Evolutionary conservation across 1,140 invertebrate species (phyloP).

Genomic region (Bombus waltoni): DNA sequence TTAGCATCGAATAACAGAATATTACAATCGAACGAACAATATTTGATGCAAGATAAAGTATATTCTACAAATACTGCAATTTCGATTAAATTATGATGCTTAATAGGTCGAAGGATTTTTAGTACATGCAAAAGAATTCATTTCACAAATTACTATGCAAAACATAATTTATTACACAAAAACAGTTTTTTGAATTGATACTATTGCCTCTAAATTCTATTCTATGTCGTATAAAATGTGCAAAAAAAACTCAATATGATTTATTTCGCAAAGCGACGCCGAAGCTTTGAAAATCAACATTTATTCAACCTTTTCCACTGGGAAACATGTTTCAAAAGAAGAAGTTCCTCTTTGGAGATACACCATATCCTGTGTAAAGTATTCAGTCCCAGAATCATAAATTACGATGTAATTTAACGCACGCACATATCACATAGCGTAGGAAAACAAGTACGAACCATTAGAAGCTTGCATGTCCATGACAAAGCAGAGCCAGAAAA

Average conservation of each 20-base stretch:
- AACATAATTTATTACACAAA: background rate
- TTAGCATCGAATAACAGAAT: conserved; percentile 20
- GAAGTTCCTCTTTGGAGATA: conserved; percentile 41
- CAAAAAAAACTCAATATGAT: conserved; percentile 32
- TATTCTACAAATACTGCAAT: background rate
- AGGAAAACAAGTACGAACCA: conserved; percentile 77
- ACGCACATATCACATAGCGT: conserved; percentile 47
- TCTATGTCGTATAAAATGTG: conserved; percentile 22
- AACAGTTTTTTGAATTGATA: background rate
- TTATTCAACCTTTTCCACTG: conserved; percentile 71
- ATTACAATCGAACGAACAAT: background rate
- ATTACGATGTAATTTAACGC: conserved; percentile 49
- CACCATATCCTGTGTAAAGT: conserved; percentile 49
- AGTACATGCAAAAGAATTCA: background rate
- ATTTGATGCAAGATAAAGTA: background rate
- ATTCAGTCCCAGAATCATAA: conserved; percentile 43
- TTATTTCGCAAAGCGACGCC: conserved; percentile 53
- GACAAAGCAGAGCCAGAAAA: conserved; percentile 70
- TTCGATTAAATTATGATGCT: conserved; percentile 3
- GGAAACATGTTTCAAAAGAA: conserved; percentile 42
- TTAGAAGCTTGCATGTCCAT: conserved; percentile 83
- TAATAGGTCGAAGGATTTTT: background rate
- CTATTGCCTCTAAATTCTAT: conserved; percentile 2
- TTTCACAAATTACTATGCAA: background rate
- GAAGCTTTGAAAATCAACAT: conserved; percentile 51